phyloP scores from a whole-genome alignment of 2,113 vertebrate species.

The Apteryx owenii region DNA sequence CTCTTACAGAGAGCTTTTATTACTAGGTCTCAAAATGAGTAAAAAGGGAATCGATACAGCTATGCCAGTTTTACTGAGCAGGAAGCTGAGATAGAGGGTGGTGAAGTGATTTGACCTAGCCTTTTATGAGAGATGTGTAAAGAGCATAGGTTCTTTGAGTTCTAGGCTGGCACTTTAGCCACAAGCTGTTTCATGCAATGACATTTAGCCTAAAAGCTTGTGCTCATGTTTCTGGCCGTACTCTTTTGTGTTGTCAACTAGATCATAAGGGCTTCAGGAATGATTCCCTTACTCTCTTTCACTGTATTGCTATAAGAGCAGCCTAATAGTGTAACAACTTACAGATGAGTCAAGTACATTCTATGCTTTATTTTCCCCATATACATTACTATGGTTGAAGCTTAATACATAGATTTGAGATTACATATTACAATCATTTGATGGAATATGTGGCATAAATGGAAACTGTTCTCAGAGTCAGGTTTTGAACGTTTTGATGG shows the following conservation, averaged over 20 bases:
- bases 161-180: neutral
- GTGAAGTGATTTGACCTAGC: neutral
- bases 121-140: neutral
- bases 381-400: neutral
- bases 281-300: neutral
- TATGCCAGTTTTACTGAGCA: neutral
- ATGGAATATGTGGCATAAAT: neutral
- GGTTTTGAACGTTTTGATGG: neutral
- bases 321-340: rapidly evolving
- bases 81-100: neutral
- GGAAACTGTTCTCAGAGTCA: neutral
- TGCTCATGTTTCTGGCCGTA: neutral
- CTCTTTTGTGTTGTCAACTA: neutral
- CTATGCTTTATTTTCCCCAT: neutral
- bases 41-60: neutral
- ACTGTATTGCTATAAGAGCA: neutral
- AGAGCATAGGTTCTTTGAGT: neutral
- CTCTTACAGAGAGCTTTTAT: neutral
- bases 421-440: neutral
- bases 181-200: neutral
- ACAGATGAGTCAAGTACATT: neutral
- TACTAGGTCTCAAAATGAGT: neutral
- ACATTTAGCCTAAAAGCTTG: neutral
- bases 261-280: neutral
- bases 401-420: neutral